These are phyloP conservation scores for Eulemur rufifrons DNA, from an alignment of 2,113 vertebrate species.

Conservation along the genomic window DNA sequence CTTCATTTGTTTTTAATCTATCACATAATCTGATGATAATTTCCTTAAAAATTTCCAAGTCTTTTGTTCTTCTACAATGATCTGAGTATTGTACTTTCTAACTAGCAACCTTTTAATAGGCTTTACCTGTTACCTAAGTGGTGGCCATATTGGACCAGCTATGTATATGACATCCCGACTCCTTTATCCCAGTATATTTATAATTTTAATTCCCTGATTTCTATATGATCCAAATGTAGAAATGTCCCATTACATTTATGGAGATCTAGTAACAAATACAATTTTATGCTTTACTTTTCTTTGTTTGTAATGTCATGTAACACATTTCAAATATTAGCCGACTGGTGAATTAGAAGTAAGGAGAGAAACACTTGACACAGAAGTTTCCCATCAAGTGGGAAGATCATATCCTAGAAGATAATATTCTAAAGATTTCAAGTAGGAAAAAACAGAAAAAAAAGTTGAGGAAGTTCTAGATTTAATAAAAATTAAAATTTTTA, in stretches of 20 bases:
- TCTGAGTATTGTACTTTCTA: background rate
- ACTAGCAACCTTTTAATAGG: background rate
- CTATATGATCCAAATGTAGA: background rate
- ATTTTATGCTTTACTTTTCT: slow-evolving; percentile 9
- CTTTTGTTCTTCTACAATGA: background rate
- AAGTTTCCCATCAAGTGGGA: background rate
- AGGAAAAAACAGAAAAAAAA: background rate
- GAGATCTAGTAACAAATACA: background rate
- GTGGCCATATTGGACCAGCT: background rate
- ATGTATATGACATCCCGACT: background rate
- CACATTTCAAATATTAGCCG: background rate
- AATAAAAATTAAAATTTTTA: slow-evolving; percentile 6
- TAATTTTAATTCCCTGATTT: background rate
- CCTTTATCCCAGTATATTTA: background rate
- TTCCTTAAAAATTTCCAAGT: background rate
- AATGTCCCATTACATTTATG: background rate
- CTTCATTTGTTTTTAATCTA: background rate
- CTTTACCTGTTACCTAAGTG: background rate
- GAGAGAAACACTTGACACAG: background rate
- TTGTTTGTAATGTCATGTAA: background rate
- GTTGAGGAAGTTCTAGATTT: background rate
- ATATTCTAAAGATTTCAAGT: background rate
- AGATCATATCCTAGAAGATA: background rate
- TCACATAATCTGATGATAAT: background rate
- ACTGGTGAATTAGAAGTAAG: background rate